Base-by-base conservation (phyloP, 1,140 invertebrate species). In the Sarcophaga peregrina region DNA sequence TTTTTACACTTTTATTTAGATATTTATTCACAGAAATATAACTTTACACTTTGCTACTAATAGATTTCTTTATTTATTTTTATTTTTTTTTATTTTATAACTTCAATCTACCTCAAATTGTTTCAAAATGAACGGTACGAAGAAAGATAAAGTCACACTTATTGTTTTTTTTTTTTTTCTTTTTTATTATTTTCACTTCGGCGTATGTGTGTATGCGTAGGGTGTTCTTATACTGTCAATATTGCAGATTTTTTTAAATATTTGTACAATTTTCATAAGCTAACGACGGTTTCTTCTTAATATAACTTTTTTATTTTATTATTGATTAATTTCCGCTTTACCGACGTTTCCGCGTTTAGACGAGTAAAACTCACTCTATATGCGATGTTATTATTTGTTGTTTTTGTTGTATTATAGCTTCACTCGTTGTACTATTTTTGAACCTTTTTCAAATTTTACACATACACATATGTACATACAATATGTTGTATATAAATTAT, bases 361-460 rank as follows among this genome's bases (percentile, higher is more conserved):
- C 80, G 17, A 72, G n/a, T 72, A 46, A 20, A 25, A 81, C 46
- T 13, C 37, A 82, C 58, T 75, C 15, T 8, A 68, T 68, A 15
- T 58, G 7, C n/a, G 20, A 54, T 45, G 82, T 73, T 74, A 82
- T 20, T 54, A 17, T 82, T 82, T n/a, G n/a, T n/a, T n/a, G n/a
- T 82, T 82, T 58, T 4, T 45, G 73, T 48, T 9, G 58, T 83
- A 45, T 72, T 9, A 52, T 81, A 85, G 85, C 85, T 85, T 87
- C 84, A 87, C 87, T 89, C 88, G 88, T 89, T 89, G 88, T 89
- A 89, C 86, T 89, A 85, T 87, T 85, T 62, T 81, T 37, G 52
- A 45, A 58, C 25, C 25, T 37, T 37, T 37, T 62, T 81, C 15
- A 62, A 58, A 13, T 81, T 62, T 25, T 15, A 80, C 76, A 25